These are phyloP conservation scores for Myioborus miniatus DNA, from an alignment of 2,797 vertebrate genomes.

Conservation along the genomic window DNA sequence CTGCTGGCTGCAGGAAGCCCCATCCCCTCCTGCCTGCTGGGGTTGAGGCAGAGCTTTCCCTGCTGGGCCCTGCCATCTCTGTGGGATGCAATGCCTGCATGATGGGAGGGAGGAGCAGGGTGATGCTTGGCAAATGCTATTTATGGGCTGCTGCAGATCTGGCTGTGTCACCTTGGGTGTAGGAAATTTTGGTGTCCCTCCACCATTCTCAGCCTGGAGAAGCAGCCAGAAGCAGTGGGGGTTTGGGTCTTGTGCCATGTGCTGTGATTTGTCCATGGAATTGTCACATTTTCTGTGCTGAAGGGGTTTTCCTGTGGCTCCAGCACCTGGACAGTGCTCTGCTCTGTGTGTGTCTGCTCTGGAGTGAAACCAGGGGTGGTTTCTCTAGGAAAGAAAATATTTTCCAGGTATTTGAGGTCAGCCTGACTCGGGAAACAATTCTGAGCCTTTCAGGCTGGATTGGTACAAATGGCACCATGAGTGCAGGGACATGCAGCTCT, in stretches of 20 bases:
- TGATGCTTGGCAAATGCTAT: neutral
- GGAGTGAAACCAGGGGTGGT: neutral
- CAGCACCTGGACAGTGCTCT: neutral
- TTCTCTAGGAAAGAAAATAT: neutral
- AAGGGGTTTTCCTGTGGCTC: neutral
- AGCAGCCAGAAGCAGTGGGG: neutral
- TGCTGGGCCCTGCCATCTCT: neutral
- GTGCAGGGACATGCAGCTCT: neutral
- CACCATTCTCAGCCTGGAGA: neutral
- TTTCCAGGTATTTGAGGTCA: conserved; percentile 10
- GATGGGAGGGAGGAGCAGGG: neutral
- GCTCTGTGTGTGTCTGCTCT: neutral
- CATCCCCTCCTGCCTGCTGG: neutral
- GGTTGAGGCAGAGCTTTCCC: neutral
- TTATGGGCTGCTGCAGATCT: neutral
- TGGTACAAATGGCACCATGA: neutral
- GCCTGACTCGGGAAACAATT: neutral
- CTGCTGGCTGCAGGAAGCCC: neutral
- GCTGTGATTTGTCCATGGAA: neutral
- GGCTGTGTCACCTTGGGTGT: neutral
- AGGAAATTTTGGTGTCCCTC: neutral
- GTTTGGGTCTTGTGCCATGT: neutral
- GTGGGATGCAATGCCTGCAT: neutral
- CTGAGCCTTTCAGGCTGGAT: neutral
- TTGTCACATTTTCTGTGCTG: neutral